Evolutionary conservation across 2,797 vertebrate genomes (phyloP).

Genomic region (Naso thynnoides): DNA sequence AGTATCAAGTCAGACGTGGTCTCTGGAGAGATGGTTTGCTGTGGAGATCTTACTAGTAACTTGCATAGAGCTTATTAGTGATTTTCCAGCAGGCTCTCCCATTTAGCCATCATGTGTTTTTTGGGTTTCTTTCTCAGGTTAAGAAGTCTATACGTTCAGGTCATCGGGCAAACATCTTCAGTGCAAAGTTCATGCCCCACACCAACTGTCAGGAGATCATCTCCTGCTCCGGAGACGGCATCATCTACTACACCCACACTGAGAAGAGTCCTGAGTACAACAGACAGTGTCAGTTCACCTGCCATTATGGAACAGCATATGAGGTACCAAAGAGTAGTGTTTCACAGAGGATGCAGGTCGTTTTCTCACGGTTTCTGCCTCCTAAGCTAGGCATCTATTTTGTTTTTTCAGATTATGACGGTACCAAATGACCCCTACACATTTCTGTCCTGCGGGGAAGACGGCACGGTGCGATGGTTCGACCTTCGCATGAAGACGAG

Average conservation of each 20-base stretch:
- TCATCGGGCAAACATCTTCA: constrained; percentile 98
- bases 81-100: neutral
- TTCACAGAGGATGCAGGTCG: neutral
- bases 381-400: neutral
- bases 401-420: constrained; percentile 91
- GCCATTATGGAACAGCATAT: constrained; percentile 98
- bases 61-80: neutral
- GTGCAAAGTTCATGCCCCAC: constrained; percentile 98
- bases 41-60: neutral
- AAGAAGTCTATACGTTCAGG: constrained; percentile 97
- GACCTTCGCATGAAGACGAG: constrained; percentile 97
- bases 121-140: constrained; percentile 82
- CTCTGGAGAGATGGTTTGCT: neutral
- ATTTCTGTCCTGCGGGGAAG: constrained; percentile 97
- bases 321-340: constrained; percentile 84
- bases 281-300: constrained; percentile 97
- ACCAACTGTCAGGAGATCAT: constrained; percentile 97
- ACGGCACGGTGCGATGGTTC: constrained; percentile 98
- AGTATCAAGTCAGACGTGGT: neutral
- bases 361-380: neutral
- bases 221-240: constrained; percentile 97
- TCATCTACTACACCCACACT: constrained; percentile 97
- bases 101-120: neutral
- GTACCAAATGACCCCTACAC: constrained; percentile 98
- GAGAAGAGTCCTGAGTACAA: constrained; percentile 96